Base-by-base conservation (phyloP, 2,888 invertebrate genomes). In the Apamea epomidion region DNA sequence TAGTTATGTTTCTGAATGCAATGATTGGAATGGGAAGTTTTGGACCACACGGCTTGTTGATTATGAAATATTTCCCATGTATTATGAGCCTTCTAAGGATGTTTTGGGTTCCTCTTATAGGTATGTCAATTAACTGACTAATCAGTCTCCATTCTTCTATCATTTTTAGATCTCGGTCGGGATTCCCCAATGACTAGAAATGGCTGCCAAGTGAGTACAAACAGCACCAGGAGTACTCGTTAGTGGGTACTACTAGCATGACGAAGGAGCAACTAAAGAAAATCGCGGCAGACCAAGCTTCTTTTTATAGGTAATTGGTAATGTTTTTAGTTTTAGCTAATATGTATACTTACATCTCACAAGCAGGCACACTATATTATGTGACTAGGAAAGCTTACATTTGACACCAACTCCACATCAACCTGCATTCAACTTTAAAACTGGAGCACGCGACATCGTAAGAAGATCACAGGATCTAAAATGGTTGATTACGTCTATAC, bases 201-300 rank as follows among this genome's bases (percentile, higher is more conserved):
- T 98, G 98, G 97, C 97, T 98, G 83, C 98, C 98, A 7, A 98
- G 97, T 86, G 98, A 98, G 94, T 94, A 98, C 86, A 98, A 98
- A 92, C 98, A 98, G 93, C 99, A 37, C 37, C 37, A 2, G 5
- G 99, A 99, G 94, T 99, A 98, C 94, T 98, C 98, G 92, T 97
- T 99, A 92, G 98, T 99, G 78, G 99, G 99, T 91, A 99, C 99
- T 0, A 97, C 98, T 42, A 99, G 99, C 81, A 99, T 99, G 98
- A 98, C 98, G 74, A 98, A 98, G 92, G 98, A 98, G 88, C 99
- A 99, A 93, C 97, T 99, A 45, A 97, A 98, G 84, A 98, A 99
- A 95, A 99, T 99, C 97, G 54, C 97, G 98, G 75, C 97, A 98
- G 87, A 96, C 97, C 54, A 98, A 97, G 90, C 94, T 97, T 37